These are phyloP conservation scores for Hoplodrina blanda DNA, from an alignment of 2,888 invertebrate genomes.

Conservation along the genomic window DNA sequence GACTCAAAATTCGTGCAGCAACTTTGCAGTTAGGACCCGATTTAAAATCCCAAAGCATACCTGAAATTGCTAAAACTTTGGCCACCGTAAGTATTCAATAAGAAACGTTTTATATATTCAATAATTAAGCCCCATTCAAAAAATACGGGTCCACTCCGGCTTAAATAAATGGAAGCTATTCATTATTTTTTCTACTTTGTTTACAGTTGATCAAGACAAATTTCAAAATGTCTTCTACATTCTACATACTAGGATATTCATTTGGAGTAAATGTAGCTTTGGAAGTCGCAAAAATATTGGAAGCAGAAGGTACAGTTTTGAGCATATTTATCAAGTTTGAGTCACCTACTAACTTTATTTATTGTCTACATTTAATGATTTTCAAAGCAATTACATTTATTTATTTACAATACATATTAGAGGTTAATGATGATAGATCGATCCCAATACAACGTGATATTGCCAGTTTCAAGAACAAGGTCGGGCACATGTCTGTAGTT, in stretches of 20 bases:
- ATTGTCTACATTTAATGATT: too few species aligned
- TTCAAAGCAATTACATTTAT: too few species aligned
- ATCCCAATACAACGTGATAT: too few species aligned
- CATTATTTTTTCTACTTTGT: not conserved
- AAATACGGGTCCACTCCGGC: too few species aligned
- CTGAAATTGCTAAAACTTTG: conserved; percentile 67
- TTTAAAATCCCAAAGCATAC: conserved; percentile 65
- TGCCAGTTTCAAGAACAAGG: too few species aligned
- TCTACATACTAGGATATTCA: conserved; percentile 72
- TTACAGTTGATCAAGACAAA: conserved; percentile 62
- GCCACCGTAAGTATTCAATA: conserved; percentile 62
- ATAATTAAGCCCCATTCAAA: too few species aligned
- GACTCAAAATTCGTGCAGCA: conserved; percentile 70
- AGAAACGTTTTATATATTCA: too few species aligned
- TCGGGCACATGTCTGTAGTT: too few species aligned
- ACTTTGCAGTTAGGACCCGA: conserved; percentile 71
- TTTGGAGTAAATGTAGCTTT: conserved; percentile 76
- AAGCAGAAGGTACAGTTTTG: conserved; percentile 71
- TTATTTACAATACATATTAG: too few species aligned
- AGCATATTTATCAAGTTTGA: not conserved
- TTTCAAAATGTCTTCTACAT: conserved; percentile 63
- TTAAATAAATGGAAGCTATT: not conserved
- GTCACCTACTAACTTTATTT: too few species aligned
- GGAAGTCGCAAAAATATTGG: conserved; percentile 74
- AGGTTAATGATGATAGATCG: too few species aligned